phyloP scores from a whole-genome alignment of 1,140 invertebrate species.

The Anastrepha ludens region DNA sequence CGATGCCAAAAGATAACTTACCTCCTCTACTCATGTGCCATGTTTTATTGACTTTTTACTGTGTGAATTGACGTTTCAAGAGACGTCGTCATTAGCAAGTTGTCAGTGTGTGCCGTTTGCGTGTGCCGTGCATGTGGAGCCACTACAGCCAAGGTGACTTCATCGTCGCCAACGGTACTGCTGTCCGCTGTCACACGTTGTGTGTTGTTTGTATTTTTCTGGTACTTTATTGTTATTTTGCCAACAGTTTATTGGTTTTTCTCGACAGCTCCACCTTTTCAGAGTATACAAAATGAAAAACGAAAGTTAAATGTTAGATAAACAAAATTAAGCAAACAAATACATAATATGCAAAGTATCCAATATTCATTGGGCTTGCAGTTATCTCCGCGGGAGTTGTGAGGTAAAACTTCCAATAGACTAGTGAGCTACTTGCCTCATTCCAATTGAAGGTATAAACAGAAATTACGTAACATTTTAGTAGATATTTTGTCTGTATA shows the following conservation, averaged over 20 bases:
- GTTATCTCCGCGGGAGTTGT: background rate
- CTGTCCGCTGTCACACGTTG: slow-evolving; percentile 12
- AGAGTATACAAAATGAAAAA: slow-evolving; percentile 22
- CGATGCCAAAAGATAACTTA: slow-evolving; percentile 52
- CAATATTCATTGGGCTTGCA: slow-evolving; percentile 10
- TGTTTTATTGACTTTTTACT: slow-evolving; percentile 51
- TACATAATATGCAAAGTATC: slow-evolving; percentile 29
- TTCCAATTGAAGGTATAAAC: background rate
- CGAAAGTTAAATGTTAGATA: slow-evolving; percentile 29
- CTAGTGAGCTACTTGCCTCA: background rate
- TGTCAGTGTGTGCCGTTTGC: background rate
- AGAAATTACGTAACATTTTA: background rate
- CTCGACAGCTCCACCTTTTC: background rate
- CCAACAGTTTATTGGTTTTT: slow-evolving; percentile 34
- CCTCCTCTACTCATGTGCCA: background rate
- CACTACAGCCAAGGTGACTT: slow-evolving; percentile 39
- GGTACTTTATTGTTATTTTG: slow-evolving; percentile 2
- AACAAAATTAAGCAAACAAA: slow-evolving; percentile 29
- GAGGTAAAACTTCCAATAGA: background rate
- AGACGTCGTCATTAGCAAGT: slow-evolving; percentile 44
- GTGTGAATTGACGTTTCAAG: slow-evolving; percentile 44
- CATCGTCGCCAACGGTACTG: slow-evolving; percentile 41
- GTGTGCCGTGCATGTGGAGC: slow-evolving; percentile 17
- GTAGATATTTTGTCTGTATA: background rate
- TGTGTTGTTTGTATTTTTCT: background rate